A percentile compares a stretch with the other conserved stretches of the same genome.
Conservation (phyloP, 2,797 vertebrate species). For the Onychomys torridus region DNA sequence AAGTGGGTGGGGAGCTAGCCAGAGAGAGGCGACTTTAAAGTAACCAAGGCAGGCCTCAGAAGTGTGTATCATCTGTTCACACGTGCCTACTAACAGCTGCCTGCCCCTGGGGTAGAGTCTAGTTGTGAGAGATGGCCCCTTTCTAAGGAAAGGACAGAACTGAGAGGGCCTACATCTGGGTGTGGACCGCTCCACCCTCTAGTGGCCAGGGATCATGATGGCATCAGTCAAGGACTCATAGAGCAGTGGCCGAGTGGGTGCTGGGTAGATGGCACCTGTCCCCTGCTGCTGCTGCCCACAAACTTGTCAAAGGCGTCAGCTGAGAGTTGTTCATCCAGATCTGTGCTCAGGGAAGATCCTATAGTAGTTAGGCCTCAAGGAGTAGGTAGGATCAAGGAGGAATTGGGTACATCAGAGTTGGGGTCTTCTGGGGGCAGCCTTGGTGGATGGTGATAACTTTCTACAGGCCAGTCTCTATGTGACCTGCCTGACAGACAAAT, state of each 20-base stretch:
- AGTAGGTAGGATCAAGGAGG: rapidly evolving
- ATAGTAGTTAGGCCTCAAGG: not conserved
- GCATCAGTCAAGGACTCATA: not conserved
- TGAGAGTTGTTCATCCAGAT: not conserved
- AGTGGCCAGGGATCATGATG: not conserved
- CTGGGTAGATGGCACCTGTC: rapidly evolving
- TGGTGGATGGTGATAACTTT: too few relatives aligned
- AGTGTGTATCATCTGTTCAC: too few relatives aligned
- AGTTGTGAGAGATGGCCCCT: not conserved
- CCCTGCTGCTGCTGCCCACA: rapidly evolving
- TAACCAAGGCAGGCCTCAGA: not conserved
- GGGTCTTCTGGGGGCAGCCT: not conserved
- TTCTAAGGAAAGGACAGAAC: not conserved
- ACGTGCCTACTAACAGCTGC: not conserved
- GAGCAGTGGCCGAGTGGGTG: not conserved
- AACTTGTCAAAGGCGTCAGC: not conserved
- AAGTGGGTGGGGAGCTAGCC: rapidly evolving
- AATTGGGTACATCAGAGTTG: not conserved
- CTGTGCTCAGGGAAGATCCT: not conserved
- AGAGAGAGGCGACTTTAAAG: not conserved
- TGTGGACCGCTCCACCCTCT: not conserved
- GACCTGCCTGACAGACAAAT: not conserved
- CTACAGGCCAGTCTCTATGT: not conserved
- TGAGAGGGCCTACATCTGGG: not conserved
- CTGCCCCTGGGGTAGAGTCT: not conserved